Evolutionary conservation across 2,888 invertebrate species (phyloP), one percentile per base, ranked within the genome.

Genomic region (Incurvaria masculella): DNA sequence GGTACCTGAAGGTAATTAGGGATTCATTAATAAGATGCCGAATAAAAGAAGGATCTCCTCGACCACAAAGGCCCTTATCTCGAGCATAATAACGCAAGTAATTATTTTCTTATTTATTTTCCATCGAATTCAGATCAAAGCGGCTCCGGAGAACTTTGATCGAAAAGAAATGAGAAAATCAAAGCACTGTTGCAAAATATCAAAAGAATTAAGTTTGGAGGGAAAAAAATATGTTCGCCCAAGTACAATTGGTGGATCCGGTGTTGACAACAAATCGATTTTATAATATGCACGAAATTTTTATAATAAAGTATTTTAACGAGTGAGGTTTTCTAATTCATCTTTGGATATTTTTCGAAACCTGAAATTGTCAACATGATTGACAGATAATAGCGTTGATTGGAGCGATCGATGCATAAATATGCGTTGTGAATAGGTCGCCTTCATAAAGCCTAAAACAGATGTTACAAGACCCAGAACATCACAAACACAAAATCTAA

Each of bases 51-150:
- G 33, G 33, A 33, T 23, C 23, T 23, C n/a, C n/a, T 23, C 11
- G 6, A 33, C 14, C 33, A 33, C 33, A 33, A 33, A 33, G 33
- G 33, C n/a, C n/a, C n/a, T n/a, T n/a, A n/a, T n/a, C n/a, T n/a
- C n/a, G n/a, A n/a, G n/a, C 33, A 69, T 72, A 73, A 73, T 71
- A 61, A 64, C 65, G 53, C 52, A 61, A 61, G 63, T 66, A 69
- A 74, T 73, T 72, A 72, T 68, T 63, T 68, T 70, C 65, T 68
- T 66, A 68, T 71, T 72, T 68, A 60, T 62, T 61, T 63, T 59
- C 64, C 59, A 55, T 59, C 56, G 55, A 55, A 54, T 11, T 48
- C 53, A 55, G 61, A 61, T 70, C 71, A 71, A 72, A 70, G 65
- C 61, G 57, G 14, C 49, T 52, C 58, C 56, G 59, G 57, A 61